Conservation (phyloP, 1,140 invertebrate genomes). For the Pygmarrhopalites habei region DNA sequence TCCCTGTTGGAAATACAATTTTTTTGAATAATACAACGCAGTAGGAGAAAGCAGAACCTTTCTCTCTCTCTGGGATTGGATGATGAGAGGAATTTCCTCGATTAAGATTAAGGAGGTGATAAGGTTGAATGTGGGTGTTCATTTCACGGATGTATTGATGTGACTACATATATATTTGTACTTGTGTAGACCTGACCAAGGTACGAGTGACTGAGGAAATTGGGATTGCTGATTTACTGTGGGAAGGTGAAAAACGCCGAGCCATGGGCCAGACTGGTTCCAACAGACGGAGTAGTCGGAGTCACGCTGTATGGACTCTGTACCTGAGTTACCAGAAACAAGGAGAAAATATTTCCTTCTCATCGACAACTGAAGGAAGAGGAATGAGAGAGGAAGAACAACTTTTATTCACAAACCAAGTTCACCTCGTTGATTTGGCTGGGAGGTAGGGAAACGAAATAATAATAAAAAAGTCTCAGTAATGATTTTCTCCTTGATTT, state of each 20-base stretch:
- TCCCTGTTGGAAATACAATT: too few relatives aligned
- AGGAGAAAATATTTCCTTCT: slow-evolving; percentile 12
- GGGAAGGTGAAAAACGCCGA: slow-evolving; percentile 47
- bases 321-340: slow-evolving; percentile 42
- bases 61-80: too few relatives aligned
- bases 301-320: slow-evolving; percentile 57
- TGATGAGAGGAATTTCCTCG: too few relatives aligned
- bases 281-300: slow-evolving; percentile 54
- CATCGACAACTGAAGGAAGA: too few relatives aligned
- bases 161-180: slow-evolving; percentile 1
- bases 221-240: slow-evolving; percentile 47
- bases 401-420: slow-evolving; percentile 46
- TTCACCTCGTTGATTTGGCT: slow-evolving; percentile 62
- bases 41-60: too few relatives aligned
- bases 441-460: slow-evolving; percentile 54
- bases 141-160: background rate
- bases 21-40: too few relatives aligned
- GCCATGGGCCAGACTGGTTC: slow-evolving; percentile 49
- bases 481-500: too few relatives aligned
- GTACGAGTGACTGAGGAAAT: slow-evolving; percentile 47
- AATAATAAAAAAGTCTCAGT: too few relatives aligned
- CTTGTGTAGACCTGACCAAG: slow-evolving; percentile 50
- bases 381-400: background rate
- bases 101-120: too few relatives aligned
- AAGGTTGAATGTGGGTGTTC: too few relatives aligned